Evolutionary conservation across 2,113 vertebrate species (phyloP), one percentile per base, ranked within the genome.

Genomic region (Catharus bicknelli): DNA sequence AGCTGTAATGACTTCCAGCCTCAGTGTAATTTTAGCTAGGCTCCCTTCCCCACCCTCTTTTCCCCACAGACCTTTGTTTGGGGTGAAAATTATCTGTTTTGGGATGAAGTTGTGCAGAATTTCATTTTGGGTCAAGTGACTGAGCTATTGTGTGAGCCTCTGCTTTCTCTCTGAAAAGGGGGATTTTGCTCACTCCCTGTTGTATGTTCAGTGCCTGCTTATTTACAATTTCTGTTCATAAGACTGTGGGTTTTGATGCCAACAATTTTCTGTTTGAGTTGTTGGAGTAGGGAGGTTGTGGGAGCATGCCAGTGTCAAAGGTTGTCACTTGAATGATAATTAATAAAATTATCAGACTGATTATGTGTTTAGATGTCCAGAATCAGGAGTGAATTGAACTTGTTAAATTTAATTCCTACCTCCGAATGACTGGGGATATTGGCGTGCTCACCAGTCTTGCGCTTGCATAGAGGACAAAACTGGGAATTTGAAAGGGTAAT

Each of bases 291-390:
- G 91, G 93, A 96, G 89, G 75, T 91, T 95, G 85, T 96, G 95
- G 94, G 96, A 94, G 84, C 95, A 89, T 95, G 94, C 94, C 95
- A 96, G 91, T 97, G 95, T 96, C 94, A 96, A 97, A 97, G 96
- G 95, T 95, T 96, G 91, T 90, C 13, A 36, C 89, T 95, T 90
- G 95, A 96, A 92, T 95, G 94, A 95, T 96, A 97, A 97, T 97
- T 96, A 97, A 97, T 97, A 94, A 96, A 87, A 93, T 96, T 95
- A 97, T 95, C 91, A 89, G 84, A 72, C 89, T 96, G 95, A 96
- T 96, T 96, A 96, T 96, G 93, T 95, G 91, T 96, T 96, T 94
- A 95, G 95, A 95, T 96, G 84, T 97, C 96, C 96, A 91, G 90
- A 96, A 96, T 95, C 90, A 95, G 86, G 74, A 96, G 90, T 93